Evolutionary conservation across 2,113 vertebrate genomes (phyloP).

Genomic region (Deroptyus accipitrinus): DNA sequence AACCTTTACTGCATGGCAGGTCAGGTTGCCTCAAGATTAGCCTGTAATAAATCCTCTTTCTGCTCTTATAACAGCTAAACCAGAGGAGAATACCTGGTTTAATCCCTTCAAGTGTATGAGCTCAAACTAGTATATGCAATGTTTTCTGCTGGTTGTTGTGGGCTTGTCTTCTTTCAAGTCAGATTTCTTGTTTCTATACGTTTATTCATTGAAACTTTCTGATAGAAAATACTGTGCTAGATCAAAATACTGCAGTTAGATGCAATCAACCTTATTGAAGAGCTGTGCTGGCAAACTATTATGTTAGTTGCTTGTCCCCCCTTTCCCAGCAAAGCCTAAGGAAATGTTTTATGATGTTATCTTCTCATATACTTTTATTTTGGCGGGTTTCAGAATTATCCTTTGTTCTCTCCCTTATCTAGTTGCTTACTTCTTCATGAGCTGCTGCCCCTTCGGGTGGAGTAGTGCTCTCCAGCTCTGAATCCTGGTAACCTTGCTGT

Average conservation of each 20-base stretch:
- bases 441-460: background rate
- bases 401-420: background rate
- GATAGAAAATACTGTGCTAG: background rate
- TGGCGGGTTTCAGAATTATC: background rate
- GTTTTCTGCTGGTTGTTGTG: background rate
- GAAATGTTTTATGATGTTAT: background rate
- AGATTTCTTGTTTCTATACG: background rate
- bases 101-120: background rate
- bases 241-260: background rate
- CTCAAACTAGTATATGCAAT: background rate
- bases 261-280: background rate
- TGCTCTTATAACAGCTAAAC: background rate
- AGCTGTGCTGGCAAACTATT: background rate
- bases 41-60: background rate
- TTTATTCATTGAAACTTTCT: background rate
- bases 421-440: background rate
- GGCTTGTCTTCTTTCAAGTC: background rate
- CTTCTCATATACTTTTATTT: background rate
- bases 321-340: background rate
- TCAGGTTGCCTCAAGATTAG: background rate
- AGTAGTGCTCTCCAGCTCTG: background rate
- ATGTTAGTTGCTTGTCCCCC: background rate
- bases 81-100: background rate
- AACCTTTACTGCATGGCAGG: background rate
- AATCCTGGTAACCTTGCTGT: background rate